phyloP scores from a whole-genome alignment of 2,113 vertebrate genomes.

The Catharus fuscescens region DNA sequence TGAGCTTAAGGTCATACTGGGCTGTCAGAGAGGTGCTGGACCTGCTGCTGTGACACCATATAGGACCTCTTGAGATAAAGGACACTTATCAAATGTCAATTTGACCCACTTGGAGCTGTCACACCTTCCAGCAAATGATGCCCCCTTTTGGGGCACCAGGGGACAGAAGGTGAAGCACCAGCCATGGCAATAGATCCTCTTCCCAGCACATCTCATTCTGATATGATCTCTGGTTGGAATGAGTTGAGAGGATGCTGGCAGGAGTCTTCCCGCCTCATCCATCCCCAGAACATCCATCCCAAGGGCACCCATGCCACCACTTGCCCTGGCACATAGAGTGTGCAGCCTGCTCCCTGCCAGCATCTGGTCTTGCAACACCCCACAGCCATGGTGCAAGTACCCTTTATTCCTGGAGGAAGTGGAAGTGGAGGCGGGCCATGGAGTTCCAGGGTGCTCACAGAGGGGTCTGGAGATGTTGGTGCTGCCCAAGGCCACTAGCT shows the following conservation, averaged over 20 bases:
- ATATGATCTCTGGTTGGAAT: neutral
- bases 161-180: neutral
- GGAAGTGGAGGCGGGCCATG: neutral
- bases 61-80: neutral
- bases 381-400: neutral
- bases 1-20: neutral
- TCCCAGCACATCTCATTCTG: neutral
- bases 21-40: neutral
- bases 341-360: neutral
- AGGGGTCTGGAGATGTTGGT: neutral
- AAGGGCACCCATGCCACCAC: neutral
- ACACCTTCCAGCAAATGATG: neutral
- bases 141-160: neutral
- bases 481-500: neutral
- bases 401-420: neutral
- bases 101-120: neutral
- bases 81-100: neutral
- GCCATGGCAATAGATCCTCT: neutral
- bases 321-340: neutral
- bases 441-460: neutral
- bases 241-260: neutral
- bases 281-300: neutral
- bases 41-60: neutral
- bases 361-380: slow-evolving; percentile 47
- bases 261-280: neutral